Conservation (phyloP, 2,797 vertebrate genomes). For the Gallinago solitaria region DNA sequence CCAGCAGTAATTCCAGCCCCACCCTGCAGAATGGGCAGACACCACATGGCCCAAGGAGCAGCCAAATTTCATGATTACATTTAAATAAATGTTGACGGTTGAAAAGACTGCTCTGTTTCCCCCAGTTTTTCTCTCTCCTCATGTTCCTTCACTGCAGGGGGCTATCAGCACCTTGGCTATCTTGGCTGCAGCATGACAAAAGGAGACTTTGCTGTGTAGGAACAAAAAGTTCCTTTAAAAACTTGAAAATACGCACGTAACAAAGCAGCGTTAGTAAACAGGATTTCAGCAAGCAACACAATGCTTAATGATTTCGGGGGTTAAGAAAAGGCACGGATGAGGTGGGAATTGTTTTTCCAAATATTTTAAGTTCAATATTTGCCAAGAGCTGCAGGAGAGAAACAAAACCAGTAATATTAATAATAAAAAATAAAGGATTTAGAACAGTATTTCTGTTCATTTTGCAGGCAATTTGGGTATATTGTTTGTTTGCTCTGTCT, state of each 20-base stretch:
- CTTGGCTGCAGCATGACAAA: not conserved
- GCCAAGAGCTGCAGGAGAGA: constrained; percentile 62
- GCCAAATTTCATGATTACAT: constrained; percentile 35
- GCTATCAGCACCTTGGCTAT: constrained; percentile 38
- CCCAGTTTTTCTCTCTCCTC: not conserved
- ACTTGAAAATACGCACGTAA: constrained; percentile 3
- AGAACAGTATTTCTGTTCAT: constrained; percentile 33
- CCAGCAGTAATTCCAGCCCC: constrained; percentile 56
- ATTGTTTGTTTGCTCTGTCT: not conserved
- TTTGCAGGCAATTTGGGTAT: not conserved
- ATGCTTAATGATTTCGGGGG: not conserved
- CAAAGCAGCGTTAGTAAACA: constrained; percentile 22
- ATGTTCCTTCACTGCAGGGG: constrained; percentile 17
- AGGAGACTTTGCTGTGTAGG: not conserved
- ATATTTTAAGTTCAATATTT: constrained; percentile 34
- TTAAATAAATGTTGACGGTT: constrained; percentile 54
- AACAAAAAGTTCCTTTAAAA: constrained; percentile 51
- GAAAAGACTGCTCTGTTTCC: constrained; percentile 29
- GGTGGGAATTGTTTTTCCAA: constrained; percentile 51
- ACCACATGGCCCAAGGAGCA: constrained; percentile 24
- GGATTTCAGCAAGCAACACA: not conserved
- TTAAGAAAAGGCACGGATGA: not conserved
- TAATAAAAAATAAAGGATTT: constrained; percentile 41
- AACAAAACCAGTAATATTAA: constrained; percentile 39
- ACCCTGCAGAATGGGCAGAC: constrained; percentile 54